Percentiles rank a stretch among this genome's conserved stretches.
Conservation (phyloP, 2,113 vertebrate species). For the Oncorhynchus gorbuscha region DNA sequence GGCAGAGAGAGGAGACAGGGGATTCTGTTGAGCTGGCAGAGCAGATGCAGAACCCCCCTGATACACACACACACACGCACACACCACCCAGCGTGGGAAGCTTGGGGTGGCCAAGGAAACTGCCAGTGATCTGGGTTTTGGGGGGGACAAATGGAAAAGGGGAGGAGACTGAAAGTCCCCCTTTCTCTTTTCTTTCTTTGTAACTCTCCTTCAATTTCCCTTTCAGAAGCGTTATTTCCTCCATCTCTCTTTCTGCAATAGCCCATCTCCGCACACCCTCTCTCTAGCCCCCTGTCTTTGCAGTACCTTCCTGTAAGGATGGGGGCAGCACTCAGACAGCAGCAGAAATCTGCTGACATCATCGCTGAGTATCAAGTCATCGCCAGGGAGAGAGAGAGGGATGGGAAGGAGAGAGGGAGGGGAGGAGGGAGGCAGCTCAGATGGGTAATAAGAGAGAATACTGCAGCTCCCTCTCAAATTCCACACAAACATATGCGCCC, state of each 20-base stretch:
- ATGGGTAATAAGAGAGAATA: slow-evolving; percentile 58
- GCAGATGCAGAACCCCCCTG: slow-evolving; percentile 4
- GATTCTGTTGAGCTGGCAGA: neutral
- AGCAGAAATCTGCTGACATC: slow-evolving; percentile 77
- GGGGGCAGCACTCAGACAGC: slow-evolving; percentile 61
- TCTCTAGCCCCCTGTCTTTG: slow-evolving; percentile 4
- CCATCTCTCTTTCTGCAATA: slow-evolving; percentile 27
- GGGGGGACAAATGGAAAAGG: too few species aligned
- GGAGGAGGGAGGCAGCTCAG: too few species aligned
- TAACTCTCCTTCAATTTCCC: neutral
- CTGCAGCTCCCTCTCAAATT: slow-evolving; percentile 70
- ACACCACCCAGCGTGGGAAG: slow-evolving; percentile 23
- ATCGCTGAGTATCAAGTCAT: slow-evolving; percentile 67
- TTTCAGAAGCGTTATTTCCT: neutral
- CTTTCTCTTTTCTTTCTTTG: slow-evolving; percentile 27
- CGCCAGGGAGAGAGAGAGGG: too few species aligned
- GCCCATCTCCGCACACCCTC: neutral
- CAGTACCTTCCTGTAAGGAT: slow-evolving; percentile 39
- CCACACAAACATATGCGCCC: slow-evolving; percentile 28
- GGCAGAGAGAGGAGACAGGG: neutral
- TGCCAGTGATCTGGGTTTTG: slow-evolving; percentile 4
- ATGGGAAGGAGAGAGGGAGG: too few species aligned
- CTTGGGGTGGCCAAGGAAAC: slow-evolving; percentile 64
- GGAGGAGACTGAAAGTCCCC: slow-evolving; percentile 1
- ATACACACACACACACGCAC: neutral